Evolutionary conservation across 2,113 vertebrate genomes (phyloP).

Genomic region (Stegastes partitus): DNA sequence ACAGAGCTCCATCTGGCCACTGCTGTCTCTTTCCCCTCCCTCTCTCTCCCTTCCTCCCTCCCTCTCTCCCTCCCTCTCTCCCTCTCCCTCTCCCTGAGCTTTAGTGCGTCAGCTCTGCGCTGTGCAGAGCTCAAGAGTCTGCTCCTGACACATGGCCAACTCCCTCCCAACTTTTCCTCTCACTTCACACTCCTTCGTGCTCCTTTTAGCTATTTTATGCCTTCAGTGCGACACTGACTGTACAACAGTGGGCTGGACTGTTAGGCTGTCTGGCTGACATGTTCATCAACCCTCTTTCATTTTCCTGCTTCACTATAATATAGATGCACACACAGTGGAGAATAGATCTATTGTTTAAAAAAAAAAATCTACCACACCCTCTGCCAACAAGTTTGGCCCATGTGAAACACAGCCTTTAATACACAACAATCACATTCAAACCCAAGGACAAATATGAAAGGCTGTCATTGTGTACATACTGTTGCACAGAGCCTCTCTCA

Average conservation of each 20-base stretch:
- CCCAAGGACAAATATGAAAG: constrained; percentile 73
- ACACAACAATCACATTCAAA: constrained; percentile 76
- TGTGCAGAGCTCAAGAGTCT: constrained; percentile 66
- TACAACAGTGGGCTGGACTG: constrained; percentile 44
- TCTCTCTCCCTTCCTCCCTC: constrained; percentile 22
- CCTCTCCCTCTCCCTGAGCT: constrained; percentile 50
- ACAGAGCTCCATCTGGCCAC: constrained; percentile 76
- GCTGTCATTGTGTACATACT: constrained; percentile 76
- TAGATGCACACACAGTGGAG: constrained; percentile 19
- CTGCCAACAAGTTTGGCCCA: constrained; percentile 62
- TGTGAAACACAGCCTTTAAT: constrained; percentile 64
- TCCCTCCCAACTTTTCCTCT: constrained; percentile 74
- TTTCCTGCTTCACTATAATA: constrained; percentile 17
- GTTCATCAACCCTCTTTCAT: constrained; percentile 4
- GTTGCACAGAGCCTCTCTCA: constrained; percentile 57
- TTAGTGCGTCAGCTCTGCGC: constrained; percentile 83
- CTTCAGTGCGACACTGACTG: constrained; percentile 20
- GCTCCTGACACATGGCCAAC: constrained; percentile 76
- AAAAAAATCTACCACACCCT: constrained; percentile 54
- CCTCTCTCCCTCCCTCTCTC: constrained; percentile 20
- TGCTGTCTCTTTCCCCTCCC: constrained; percentile 59
- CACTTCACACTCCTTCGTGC: constrained; percentile 51
- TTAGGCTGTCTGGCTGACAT: constrained; percentile 33
- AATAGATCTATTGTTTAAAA: constrained; percentile 62
- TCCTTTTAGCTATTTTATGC: constrained; percentile 16